Evolutionary conservation across 2,888 invertebrate genomes (phyloP), one percentile per base, ranked within the genome.

Genomic region (Nomada lathburiana): DNA sequence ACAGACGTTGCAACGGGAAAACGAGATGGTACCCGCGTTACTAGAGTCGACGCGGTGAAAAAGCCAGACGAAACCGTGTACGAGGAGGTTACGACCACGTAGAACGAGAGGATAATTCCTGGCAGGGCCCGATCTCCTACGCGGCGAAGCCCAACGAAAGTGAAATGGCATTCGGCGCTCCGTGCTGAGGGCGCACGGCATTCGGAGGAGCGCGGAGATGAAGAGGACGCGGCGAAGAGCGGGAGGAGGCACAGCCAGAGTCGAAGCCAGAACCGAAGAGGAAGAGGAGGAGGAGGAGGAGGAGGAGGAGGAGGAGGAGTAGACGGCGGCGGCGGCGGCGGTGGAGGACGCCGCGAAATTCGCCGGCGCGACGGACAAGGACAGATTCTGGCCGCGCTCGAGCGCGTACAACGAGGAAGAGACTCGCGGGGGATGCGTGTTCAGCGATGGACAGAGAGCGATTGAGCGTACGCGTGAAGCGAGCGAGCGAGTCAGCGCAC

Each of bases 101-200:
- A 76, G 89, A 86, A 88, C 87, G 90, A 88, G 91, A 89, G 89
- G 90, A 90, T 90, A 92, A 92, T 92, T 92, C 91, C 90, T 90
- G 89, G 89, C 91, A 91, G 91, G 91, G 89, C 90, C 89, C 87
- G 90, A 92, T 91, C 93, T 92, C 92, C 91, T 90, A 91, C 91
- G 91, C 91, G 90, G 92, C 93, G 92, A 92, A 93, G 92, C 92
- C 92, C 92, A 93, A 93, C 93, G 94, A 94, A 94, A 94, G 94
- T 94, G 94, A 94, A 94, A 94, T 93, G 94, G 94, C 93, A 94
- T 94, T 93, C 92, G 89, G 89, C 86, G 89, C 85, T 89, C 83
- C 86, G 89, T 85, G 89, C 90, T 91, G 91, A 90, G 91, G 90
- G 91, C 90, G 91, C 89, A 89, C 91, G 90, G 91, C 90, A 91